phyloP scores from a whole-genome alignment of 2,888 invertebrate genomes.

The Ochropacha duplaris region DNA sequence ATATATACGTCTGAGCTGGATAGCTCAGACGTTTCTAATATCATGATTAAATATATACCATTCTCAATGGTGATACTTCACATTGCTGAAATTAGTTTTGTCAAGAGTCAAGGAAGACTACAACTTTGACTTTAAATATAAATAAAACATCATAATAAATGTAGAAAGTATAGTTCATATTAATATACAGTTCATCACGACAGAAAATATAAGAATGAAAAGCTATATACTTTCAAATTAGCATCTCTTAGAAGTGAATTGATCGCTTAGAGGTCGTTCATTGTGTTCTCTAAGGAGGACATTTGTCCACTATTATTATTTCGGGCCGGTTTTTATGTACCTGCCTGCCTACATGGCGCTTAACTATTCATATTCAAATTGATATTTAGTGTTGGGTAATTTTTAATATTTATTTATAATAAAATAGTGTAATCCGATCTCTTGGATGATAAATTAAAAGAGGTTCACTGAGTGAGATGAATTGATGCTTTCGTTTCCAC shows the following conservation, averaged over 20 bases:
- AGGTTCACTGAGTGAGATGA: constrained; percentile 57
- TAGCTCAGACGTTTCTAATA: not conserved
- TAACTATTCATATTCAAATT: constrained; percentile 81
- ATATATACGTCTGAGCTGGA: too few species aligned
- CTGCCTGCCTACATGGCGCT: constrained; percentile 81
- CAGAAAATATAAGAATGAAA: constrained; percentile 47
- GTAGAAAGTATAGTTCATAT: constrained; percentile 31
- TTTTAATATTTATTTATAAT: constrained; percentile 75
- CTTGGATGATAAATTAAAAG: constrained; percentile 59
- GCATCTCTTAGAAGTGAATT: constrained; percentile 71
- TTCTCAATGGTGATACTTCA: not conserved
- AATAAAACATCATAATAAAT: constrained; percentile 7
- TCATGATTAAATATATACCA: not conserved
- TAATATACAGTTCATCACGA: constrained; percentile 51
- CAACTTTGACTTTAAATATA: not conserved
- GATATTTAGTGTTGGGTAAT: constrained; percentile 74
- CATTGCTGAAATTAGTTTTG: not conserved
- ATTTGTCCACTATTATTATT: constrained; percentile 77
- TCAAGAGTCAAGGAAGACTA: not conserved
- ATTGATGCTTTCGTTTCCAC: constrained; percentile 50
- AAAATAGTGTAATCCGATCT: constrained; percentile 66
- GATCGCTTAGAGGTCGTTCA: constrained; percentile 69
- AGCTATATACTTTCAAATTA: constrained; percentile 73
- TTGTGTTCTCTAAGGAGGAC: constrained; percentile 73
- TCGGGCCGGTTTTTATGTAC: constrained; percentile 79